phyloP scores from a whole-genome alignment of 2,113 vertebrate genomes.

The Nannospalax galili region DNA sequence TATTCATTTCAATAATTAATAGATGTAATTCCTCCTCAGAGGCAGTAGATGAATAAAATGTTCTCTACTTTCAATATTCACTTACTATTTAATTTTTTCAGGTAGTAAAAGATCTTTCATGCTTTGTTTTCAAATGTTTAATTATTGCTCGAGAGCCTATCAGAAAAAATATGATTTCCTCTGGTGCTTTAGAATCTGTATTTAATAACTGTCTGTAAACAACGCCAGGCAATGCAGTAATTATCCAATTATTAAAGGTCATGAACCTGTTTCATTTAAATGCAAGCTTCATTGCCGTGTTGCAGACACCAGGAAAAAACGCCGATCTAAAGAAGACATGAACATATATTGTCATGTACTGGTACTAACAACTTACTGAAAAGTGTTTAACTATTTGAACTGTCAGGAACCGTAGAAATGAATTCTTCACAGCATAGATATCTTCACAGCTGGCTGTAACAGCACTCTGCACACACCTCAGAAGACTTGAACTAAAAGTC shows the following conservation, averaged over 20 bases:
- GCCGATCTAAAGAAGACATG: neutral
- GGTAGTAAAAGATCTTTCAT: neutral
- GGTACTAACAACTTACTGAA: neutral
- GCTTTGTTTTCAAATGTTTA: constrained; percentile 20
- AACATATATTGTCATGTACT: neutral
- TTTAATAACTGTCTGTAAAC: constrained; percentile 33
- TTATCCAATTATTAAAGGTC: constrained; percentile 53
- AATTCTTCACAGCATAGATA: neutral
- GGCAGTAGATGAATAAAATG: neutral
- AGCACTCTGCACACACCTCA: too few relatives aligned
- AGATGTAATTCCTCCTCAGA: neutral
- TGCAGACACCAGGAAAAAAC: neutral
- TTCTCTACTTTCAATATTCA: neutral
- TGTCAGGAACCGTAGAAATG: neutral
- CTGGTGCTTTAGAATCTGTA: neutral
- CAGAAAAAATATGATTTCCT: constrained; percentile 26
- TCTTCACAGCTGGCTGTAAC: neutral
- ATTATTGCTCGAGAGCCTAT: neutral
- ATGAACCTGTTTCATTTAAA: constrained; percentile 39
- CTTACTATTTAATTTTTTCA: neutral
- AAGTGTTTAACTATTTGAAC: too few relatives aligned
- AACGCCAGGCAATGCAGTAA: neutral
- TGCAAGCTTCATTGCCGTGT: neutral
- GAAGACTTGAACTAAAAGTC: neutral
- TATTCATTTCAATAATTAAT: neutral